A percentile compares a stretch with the other conserved stretches of the same genome.
phyloP scores from a whole-genome alignment of 2,113 vertebrate species.

The Cheirogaleus medius region DNA sequence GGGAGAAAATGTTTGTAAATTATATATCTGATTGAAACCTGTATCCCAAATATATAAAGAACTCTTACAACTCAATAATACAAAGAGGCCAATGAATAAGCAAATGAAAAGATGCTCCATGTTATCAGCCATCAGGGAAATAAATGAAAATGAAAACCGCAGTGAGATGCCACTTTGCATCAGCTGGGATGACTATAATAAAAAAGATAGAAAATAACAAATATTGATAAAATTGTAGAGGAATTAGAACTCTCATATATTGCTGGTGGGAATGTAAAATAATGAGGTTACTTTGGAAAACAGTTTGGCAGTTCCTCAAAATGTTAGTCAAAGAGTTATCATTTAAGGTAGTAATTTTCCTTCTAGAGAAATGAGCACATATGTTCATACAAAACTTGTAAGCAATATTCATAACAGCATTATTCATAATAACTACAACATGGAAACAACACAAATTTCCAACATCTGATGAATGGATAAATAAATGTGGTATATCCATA shows the following conservation, averaged over 20 bases:
- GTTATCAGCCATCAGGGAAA: not conserved
- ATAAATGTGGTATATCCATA: not conserved
- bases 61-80: not conserved
- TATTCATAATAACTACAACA: not conserved
- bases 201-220: not conserved
- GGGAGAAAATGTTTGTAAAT: not conserved
- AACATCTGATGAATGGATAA: not conserved
- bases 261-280: not conserved
- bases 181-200: not conserved
- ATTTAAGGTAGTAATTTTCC: not conserved
- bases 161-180: not conserved
- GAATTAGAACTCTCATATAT: not conserved
- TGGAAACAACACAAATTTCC: not conserved
- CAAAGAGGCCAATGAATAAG: not conserved
- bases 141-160: not conserved
- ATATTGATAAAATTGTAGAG: not conserved
- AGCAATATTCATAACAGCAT: not conserved
- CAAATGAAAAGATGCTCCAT: not conserved
- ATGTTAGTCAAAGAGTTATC: not conserved
- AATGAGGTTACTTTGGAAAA: not conserved
- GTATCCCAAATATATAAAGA: not conserved
- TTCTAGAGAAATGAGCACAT: not conserved
- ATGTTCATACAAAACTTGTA: not conserved
- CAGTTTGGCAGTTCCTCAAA: not conserved
- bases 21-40: not conserved